Percentiles rank a stretch among this genome's conserved stretches.
These are phyloP conservation scores for Anhinga rufa DNA, from an alignment of 2,113 vertebrate species.

Conservation along the genomic window DNA sequence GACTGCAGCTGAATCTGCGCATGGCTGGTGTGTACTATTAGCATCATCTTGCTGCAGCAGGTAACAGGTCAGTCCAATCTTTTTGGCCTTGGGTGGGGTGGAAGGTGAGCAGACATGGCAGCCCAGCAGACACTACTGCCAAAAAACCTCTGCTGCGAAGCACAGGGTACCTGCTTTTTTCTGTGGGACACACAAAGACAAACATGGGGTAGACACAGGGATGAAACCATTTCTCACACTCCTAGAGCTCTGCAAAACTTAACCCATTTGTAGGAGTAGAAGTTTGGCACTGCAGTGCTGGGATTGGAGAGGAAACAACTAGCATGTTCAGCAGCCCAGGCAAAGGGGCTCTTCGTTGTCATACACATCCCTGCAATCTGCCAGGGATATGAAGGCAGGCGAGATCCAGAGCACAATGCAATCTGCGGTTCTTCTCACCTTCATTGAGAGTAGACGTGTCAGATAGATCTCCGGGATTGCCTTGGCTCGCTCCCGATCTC, in stretches of 20 bases:
- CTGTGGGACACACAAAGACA: background rate
- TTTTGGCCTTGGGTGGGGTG: background rate
- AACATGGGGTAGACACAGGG: background rate
- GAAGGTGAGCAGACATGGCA: background rate
- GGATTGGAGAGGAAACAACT: background rate
- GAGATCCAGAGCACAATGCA: background rate
- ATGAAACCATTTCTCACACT: background rate
- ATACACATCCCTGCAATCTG: background rate
- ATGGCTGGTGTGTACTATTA: background rate
- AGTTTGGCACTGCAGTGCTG: background rate
- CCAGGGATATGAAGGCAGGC: background rate
- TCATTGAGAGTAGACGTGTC: conserved; percentile 98
- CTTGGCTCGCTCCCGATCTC: conserved; percentile 92
- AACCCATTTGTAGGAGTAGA: background rate
- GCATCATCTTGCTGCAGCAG: background rate
- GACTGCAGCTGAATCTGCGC: background rate
- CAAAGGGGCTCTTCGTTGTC: background rate
- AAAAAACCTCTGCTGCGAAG: background rate
- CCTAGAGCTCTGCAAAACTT: background rate
- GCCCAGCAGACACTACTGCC: background rate
- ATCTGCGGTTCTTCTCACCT: conserved; percentile 71
- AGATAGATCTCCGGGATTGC: conserved; percentile 98
- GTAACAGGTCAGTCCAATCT: background rate
- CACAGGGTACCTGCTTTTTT: background rate
- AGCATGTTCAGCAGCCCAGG: background rate